These are phyloP conservation scores for Pomacea canaliculata DNA, from an alignment of 2,888 invertebrate genomes.

Conservation along the genomic window DNA sequence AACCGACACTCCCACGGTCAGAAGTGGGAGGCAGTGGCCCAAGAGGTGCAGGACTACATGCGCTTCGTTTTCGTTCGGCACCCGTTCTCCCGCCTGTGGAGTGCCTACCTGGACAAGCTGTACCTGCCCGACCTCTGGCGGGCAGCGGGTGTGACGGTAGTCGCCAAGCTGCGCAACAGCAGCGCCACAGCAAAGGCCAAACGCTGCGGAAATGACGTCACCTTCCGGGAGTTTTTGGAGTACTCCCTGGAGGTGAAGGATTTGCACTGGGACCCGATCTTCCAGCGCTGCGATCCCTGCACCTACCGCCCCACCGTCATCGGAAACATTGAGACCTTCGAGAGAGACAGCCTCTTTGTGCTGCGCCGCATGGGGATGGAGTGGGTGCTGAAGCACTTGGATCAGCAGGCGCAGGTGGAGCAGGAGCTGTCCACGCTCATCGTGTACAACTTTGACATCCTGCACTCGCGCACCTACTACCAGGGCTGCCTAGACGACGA, in stretches of 20 bases:
- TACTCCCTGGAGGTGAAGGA: slow-evolving; percentile 36
- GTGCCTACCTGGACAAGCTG: slow-evolving; percentile 51
- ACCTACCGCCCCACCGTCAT: slow-evolving; percentile 40
- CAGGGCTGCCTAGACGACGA: slow-evolving; percentile 24
- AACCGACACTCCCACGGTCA: slow-evolving; percentile 17
- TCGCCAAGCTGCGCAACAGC: slow-evolving; percentile 12
- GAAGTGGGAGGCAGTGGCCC: background rate
- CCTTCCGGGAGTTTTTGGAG: slow-evolving; percentile 46
- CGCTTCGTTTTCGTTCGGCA: slow-evolving; percentile 42
- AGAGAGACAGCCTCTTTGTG: slow-evolving; percentile 35
- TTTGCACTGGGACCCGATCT: slow-evolving; percentile 47
- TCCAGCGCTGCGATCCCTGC: slow-evolving; percentile 46
- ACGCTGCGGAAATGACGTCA: slow-evolving; percentile 46
- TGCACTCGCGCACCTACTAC: slow-evolving; percentile 15
- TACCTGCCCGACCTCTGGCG: slow-evolving; percentile 50
- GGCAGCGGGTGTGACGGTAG: slow-evolving; percentile 28
- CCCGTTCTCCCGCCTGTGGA: slow-evolving; percentile 49
- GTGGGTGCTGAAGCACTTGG: slow-evolving; percentile 16
- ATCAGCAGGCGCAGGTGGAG: slow-evolving; percentile 21
- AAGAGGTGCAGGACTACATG: background rate
- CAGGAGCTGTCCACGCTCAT: slow-evolving; percentile 34
- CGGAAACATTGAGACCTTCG: slow-evolving; percentile 44
- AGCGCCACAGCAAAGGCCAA: slow-evolving; percentile 14
- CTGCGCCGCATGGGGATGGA: slow-evolving; percentile 34
- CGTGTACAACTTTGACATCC: slow-evolving; percentile 35